phyloP scores from a whole-genome alignment of 2,888 invertebrate genomes.

The Ectemnius continuus region DNA sequence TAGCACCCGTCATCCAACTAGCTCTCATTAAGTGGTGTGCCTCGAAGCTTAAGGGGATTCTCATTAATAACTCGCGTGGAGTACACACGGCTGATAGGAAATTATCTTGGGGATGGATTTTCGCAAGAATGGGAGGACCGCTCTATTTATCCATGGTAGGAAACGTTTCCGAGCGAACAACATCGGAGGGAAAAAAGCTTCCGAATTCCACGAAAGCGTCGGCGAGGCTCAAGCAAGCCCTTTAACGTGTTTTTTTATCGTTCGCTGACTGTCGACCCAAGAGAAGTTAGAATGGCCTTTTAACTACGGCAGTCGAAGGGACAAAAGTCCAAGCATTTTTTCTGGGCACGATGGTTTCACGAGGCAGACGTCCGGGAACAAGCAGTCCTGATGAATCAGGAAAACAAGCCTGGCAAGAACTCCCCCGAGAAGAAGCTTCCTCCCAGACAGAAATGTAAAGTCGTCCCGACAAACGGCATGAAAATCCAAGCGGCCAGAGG shows the following conservation, averaged over 20 bases:
- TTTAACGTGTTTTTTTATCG: conserved; percentile 44
- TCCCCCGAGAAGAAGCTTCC: neutral
- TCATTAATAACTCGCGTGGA: no score
- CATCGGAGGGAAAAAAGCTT: conserved; percentile 46
- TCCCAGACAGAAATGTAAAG: conserved; percentile 27
- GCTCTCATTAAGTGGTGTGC: no score
- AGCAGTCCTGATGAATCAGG: conserved; percentile 3
- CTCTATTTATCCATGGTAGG: conserved; percentile 14
- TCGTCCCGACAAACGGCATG: conserved; percentile 13
- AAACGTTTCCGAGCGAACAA: conserved; percentile 25
- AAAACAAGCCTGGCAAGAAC: conserved; percentile 10
- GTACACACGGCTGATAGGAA: neutral
- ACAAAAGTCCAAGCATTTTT: conserved; percentile 35
- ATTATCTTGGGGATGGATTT: neutral
- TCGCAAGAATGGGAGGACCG: conserved; percentile 2
- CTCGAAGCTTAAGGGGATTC: no score
- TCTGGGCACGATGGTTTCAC: conserved; percentile 9
- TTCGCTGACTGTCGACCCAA: conserved; percentile 32
- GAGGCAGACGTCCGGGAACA: conserved; percentile 13
- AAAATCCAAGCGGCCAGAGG: conserved; percentile 13
- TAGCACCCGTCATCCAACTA: no score
- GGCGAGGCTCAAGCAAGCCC: conserved; percentile 28
- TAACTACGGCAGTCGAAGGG: conserved; percentile 16
- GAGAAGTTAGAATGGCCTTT: conserved; percentile 31
- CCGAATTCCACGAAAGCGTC: conserved; percentile 33